phyloP scores from a whole-genome alignment of 2,888 invertebrate species.

The Phortica magna region DNA sequence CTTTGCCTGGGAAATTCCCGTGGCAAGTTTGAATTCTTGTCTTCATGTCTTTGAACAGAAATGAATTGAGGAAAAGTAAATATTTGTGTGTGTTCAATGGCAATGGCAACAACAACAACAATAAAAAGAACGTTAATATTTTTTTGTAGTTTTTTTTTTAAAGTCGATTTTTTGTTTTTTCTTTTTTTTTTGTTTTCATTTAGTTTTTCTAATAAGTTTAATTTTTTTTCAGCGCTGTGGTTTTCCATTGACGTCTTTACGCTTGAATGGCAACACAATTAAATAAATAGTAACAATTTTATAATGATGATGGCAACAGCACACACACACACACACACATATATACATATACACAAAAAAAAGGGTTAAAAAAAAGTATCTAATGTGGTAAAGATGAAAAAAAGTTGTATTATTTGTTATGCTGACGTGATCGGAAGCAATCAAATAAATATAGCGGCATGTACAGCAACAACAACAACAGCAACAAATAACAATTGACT shows the following conservation, averaged over 20 bases:
- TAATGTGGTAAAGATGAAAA: not conserved
- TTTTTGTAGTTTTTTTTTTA: not conserved
- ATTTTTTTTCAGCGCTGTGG: not conserved
- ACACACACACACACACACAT: not conserved
- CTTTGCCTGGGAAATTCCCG: not conserved
- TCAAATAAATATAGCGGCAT: constrained; percentile 28
- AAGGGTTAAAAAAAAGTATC: constrained; percentile 4
- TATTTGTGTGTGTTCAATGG: not conserved
- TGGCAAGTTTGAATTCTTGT: not conserved
- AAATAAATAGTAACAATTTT: not conserved
- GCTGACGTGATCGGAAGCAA: constrained; percentile 44
- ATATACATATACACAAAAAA: constrained; percentile 35
- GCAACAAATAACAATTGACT: not conserved
- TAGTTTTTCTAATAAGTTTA: not conserved
- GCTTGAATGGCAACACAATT: constrained; percentile 1
- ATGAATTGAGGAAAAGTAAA: not conserved
- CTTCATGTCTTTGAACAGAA: not conserved
- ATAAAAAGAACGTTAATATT: not conserved
- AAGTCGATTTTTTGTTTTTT: no score
- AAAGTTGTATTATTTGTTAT: not conserved
- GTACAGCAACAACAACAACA: not conserved
- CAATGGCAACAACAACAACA: not conserved
- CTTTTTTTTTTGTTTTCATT: not conserved
- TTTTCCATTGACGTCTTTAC: constrained; percentile 5
- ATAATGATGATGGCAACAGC: not conserved